Evolutionary conservation across 1,140 invertebrate genomes (phyloP).

Genomic region (Notospermus geniculatus): DNA sequence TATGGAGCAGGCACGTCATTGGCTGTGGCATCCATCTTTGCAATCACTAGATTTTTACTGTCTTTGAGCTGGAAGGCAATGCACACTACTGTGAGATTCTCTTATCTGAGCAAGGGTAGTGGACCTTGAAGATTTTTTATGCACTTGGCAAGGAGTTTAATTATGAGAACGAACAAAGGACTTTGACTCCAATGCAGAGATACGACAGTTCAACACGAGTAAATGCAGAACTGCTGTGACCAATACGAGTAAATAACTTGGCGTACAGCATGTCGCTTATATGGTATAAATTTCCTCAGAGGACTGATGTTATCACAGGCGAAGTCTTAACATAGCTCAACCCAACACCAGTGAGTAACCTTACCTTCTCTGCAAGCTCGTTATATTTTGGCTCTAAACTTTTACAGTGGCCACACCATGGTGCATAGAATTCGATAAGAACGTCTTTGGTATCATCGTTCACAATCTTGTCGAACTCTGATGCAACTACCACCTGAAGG

Average conservation of each 20-base stretch:
- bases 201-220: too few relatives aligned
- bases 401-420: conserved; percentile 98
- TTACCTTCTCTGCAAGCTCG: conserved; percentile 86
- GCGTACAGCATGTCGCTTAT: too few relatives aligned
- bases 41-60: conserved; percentile 84
- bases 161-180: too few relatives aligned
- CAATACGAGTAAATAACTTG: too few relatives aligned
- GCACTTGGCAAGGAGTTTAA: too few relatives aligned
- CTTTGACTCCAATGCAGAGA: too few relatives aligned
- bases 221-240: too few relatives aligned
- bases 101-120: too few relatives aligned
- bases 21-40: conserved; percentile 97
- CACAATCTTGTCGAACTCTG: conserved; percentile 96
- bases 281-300: too few relatives aligned
- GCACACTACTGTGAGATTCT: neutral
- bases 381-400: conserved; percentile 90
- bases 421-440: conserved; percentile 96
- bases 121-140: too few relatives aligned
- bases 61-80: conserved; percentile 65
- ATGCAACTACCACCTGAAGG: conserved; percentile 79
- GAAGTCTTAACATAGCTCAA: too few relatives aligned
- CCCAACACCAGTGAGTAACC: neutral
- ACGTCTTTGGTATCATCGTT: conserved; percentile 89
- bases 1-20: conserved; percentile 94
- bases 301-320: too few relatives aligned